Base-by-base conservation (phyloP, 2,888 invertebrate genomes). In the Drosophila macrospina region DNA sequence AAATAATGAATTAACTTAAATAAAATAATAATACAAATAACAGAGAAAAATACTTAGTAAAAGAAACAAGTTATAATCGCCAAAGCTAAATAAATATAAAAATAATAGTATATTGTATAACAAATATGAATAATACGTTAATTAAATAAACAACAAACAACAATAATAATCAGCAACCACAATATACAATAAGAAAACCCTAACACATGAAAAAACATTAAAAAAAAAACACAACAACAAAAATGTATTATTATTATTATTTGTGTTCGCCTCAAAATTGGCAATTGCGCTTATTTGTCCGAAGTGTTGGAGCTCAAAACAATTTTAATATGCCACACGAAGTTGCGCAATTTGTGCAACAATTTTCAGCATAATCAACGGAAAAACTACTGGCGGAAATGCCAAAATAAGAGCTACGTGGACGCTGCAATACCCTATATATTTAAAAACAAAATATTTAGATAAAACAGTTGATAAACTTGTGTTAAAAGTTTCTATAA, bases 291-390 rank as follows among this genome's bases (percentile, higher is more conserved):
- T 72, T 62, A 50, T 67, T 57, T 48, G 52, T 54, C 44, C 41
- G 51, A 73, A 61, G 64, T 74, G 61, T 64, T 57, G 28, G 55
- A 64, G 16, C 66, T 41, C 59, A 45, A 56, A 68, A 56, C 57
- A 62, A 61, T 57, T 76, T 68, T 44, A 50, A 72, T 61, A 51
- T 57, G 59, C 55, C 48, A 30, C 44, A 52, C 44, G 24, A 76
- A 72, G 52, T 76, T 72, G 64, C 64, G 67, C 51, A 74, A 74
- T 67, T 75, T 75, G 24, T 52, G 44, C 62, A 39, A 16, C 50
- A 74, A 74, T 66, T 75, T 74, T 54, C 48, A 56, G 55, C 37
- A 45, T 34, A 62, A 59, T 34, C 34, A 50, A 39, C 52, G 41
- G 11, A 50, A 51, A 65, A 64, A 60, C 60, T 48, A 6, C 26